These are phyloP conservation scores for Acomys russatus DNA, from an alignment of 2,797 vertebrate genomes.

Conservation along the genomic window DNA sequence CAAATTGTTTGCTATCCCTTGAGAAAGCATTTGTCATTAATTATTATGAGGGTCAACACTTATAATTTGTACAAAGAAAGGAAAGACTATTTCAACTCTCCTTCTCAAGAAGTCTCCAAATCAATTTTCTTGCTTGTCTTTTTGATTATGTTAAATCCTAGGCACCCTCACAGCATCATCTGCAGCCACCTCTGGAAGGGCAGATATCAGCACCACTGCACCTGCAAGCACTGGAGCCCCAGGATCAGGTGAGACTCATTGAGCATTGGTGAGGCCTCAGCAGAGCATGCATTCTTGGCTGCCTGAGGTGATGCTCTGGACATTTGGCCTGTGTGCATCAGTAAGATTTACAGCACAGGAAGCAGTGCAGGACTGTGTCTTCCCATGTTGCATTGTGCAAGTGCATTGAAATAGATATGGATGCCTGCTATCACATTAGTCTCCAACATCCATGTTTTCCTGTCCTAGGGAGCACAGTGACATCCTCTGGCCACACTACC, in stretches of 20 bases:
- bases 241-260: neutral
- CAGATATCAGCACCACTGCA: neutral
- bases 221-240: neutral
- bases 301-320: too few species aligned
- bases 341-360: rapidly evolving
- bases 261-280: neutral
- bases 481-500: neutral
- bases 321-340: neutral
- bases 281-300: neutral
- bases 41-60: neutral
- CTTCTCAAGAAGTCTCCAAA: too few species aligned
- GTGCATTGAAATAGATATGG: too few species aligned
- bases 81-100: neutral
- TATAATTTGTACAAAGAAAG: neutral
- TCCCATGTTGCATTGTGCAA: neutral
- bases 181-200: neutral
- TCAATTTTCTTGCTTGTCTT: neutral
- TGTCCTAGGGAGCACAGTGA: neutral
- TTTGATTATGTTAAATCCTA: neutral
- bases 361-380: neutral
- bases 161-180: neutral
- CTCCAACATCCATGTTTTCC: neutral
- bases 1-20: neutral
- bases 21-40: neutral
- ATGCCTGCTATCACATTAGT: neutral